Evolutionary conservation across 1,140 invertebrate genomes (phyloP).

Genomic region (Ips nitidus): DNA sequence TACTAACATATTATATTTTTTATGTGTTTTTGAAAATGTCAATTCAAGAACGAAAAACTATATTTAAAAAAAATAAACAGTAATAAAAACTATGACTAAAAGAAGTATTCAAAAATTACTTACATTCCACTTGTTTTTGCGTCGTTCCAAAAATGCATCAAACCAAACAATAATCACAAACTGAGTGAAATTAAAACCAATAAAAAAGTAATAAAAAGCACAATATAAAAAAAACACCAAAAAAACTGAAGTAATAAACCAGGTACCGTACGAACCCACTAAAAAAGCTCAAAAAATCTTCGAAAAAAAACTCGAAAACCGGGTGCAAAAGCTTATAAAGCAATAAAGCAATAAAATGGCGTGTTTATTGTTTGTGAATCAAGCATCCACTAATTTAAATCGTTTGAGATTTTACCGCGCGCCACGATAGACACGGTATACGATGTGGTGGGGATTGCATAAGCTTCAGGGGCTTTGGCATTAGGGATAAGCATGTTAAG

Average conservation of each 20-base stretch:
- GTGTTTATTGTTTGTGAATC: slow-evolving; percentile 43
- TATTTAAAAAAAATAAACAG: too few relatives aligned
- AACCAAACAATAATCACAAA: not conserved
- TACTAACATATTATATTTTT: too few relatives aligned
- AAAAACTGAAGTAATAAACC: not conserved
- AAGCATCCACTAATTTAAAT: slow-evolving; percentile 46
- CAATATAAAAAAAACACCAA: not conserved
- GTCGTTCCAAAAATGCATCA: not conserved
- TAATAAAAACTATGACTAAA: too few relatives aligned
- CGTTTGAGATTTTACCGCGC: slow-evolving; percentile 43
- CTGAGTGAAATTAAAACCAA: not conserved
- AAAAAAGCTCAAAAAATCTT: not conserved
- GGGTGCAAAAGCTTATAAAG: slow-evolving; percentile 13
- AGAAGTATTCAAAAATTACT: too few relatives aligned
- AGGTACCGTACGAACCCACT: slow-evolving; percentile 2
- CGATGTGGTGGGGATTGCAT: slow-evolving; percentile 37
- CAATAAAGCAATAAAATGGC: slow-evolving; percentile 34
- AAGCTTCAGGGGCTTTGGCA: slow-evolving; percentile 41
- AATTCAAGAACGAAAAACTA: too few relatives aligned
- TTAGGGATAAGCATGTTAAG: slow-evolving; percentile 34
- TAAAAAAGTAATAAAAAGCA: not conserved
- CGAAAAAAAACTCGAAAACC: not conserved
- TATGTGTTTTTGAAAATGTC: too few relatives aligned
- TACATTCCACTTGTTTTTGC: too few relatives aligned
- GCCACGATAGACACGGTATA: slow-evolving; percentile 32